Conservation (phyloP, 2,888 invertebrate genomes). For the Leptopterna dolabrata region DNA sequence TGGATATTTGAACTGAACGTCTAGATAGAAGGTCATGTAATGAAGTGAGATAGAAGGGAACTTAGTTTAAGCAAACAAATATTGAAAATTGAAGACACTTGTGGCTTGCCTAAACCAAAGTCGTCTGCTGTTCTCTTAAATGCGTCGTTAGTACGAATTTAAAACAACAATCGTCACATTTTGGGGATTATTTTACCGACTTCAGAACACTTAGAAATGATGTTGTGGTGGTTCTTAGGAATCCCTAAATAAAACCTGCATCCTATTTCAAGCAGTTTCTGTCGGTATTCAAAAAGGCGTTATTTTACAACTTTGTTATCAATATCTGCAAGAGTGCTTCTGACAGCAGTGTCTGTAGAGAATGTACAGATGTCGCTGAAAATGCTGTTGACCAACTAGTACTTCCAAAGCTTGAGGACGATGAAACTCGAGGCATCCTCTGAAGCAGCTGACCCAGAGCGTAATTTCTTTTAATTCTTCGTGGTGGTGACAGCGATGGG, state of each 20-base stretch:
- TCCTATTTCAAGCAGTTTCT: neutral
- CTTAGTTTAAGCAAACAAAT: slow-evolving; percentile 21
- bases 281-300: too few relatives aligned
- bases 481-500: too few relatives aligned
- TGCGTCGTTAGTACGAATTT: slow-evolving; percentile 36
- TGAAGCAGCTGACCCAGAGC: too few relatives aligned
- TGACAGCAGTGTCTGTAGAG: neutral
- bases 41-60: slow-evolving; percentile 43
- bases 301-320: too few relatives aligned
- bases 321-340: too few relatives aligned
- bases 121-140: slow-evolving; percentile 10
- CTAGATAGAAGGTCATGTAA: slow-evolving; percentile 42
- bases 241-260: neutral
- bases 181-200: neutral
- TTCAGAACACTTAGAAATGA: neutral
- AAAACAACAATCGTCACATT: slow-evolving; percentile 23
- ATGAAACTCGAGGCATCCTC: too few relatives aligned
- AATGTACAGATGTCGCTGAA: neutral
- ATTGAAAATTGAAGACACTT: slow-evolving; percentile 10
- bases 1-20: neutral
- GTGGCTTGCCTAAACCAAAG: slow-evolving; percentile 20
- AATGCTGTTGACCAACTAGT: too few relatives aligned
- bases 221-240: neutral
- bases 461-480: too few relatives aligned
- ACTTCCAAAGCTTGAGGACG: neutral